Evolutionary conservation across 2,888 invertebrate species (phyloP), one percentile per base, ranked within the genome.

Genomic region (Xestia rhomboidea): DNA sequence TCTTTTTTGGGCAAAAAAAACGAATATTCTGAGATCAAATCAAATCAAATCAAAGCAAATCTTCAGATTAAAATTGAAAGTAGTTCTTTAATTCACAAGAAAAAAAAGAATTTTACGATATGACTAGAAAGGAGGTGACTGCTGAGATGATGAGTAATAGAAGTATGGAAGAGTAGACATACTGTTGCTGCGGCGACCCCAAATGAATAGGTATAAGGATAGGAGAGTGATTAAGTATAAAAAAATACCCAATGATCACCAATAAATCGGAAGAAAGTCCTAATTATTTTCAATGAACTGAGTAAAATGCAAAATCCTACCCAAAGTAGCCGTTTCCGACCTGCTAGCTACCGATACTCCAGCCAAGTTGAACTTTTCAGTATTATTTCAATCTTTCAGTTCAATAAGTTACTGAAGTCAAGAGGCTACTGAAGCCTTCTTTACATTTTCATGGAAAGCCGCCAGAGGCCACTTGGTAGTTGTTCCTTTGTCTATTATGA

Each of bases 341-440:
- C 34, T 60, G 24, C 62, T 30, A 60, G 30, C 60, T 30, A 38
- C 44, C 44, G 30, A 71, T 49, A n/a, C 57, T 57, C 18, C n/a
- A 38, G 62, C n/a, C 46, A 49, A 34, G 44, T 81, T 57, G 44
- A 83, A 81, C 57, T 72, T 77, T 51, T 41, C 44, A 72, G 21
- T 64, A 72, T 72, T 73, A 83, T 81, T 83, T 63, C 57, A 27
- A 68, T 78, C 38, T 60, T 71, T 78, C 3, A 77, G 71, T 72
- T 64, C 78, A 60, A 68, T 63, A 71, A 70, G 70, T 63, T 68
- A 63, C 44, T 70, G 27, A 81, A 83, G 57, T 78, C 68, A 68
- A 71, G 49, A 66, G 44, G 77, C 38, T 80, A 69, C 38, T 60
- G 30, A 70, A 77, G 38, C 77, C n/a, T 60, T 66, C 57, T 57